phyloP scores from a whole-genome alignment of 2,888 invertebrate species.

The Agrochola circellaris region DNA sequence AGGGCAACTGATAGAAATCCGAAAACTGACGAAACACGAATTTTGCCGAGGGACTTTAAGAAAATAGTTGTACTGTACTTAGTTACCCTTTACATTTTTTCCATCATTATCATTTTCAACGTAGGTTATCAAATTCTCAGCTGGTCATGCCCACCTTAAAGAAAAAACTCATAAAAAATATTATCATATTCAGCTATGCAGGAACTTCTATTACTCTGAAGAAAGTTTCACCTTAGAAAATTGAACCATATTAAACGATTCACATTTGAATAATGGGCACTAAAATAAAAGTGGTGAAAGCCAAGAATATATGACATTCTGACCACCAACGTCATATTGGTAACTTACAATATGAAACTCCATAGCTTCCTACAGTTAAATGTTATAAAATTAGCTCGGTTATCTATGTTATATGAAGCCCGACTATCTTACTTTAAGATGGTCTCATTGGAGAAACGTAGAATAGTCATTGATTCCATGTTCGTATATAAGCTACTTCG shows the following conservation, averaged over 20 bases:
- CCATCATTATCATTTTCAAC: background rate
- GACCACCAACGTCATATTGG: constrained; percentile 1
- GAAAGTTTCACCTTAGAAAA: constrained; percentile 22
- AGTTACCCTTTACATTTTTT: background rate
- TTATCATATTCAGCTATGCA: background rate
- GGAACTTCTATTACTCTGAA: background rate
- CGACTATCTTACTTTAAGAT: too few species aligned
- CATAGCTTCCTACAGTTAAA: constrained; percentile 9
- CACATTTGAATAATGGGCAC: constrained; percentile 38
- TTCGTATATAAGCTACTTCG: too few species aligned
- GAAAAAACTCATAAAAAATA: background rate
- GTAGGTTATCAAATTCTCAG: background rate
- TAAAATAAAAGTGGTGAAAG: constrained; percentile 39
- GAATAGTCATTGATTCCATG: too few species aligned
- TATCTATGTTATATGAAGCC: background rate
- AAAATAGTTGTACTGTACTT: too few species aligned
- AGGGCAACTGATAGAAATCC: too few species aligned
- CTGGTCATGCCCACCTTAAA: too few species aligned
- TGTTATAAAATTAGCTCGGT: constrained; percentile 7
- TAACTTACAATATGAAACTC: constrained; percentile 19
- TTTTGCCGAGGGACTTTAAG: too few species aligned
- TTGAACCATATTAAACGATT: constrained; percentile 42
- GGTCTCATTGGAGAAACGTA: too few species aligned
- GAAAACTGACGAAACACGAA: too few species aligned
- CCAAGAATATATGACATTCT: constrained; percentile 16